Conservation (phyloP, 2,113 vertebrate genomes). For the Nestor notabilis region DNA sequence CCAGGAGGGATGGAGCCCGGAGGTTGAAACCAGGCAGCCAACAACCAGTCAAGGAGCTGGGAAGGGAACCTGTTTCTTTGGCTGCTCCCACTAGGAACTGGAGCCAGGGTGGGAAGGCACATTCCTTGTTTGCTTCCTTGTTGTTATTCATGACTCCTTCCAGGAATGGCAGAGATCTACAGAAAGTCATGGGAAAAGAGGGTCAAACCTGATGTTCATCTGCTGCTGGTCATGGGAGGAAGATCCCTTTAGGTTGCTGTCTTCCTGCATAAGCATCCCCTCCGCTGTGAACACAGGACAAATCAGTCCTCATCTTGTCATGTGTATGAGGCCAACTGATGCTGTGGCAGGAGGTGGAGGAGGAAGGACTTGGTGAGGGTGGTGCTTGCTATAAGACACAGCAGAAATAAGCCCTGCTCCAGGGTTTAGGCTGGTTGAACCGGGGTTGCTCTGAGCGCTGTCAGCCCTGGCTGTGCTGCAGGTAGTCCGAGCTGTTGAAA, state of each 20-base stretch:
- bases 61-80: background rate
- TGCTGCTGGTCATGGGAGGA: background rate
- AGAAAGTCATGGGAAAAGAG: background rate
- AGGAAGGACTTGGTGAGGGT: background rate
- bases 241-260: background rate
- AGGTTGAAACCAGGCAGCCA: background rate
- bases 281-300: background rate
- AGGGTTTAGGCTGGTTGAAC: background rate
- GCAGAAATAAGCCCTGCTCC: accelerated
- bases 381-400: background rate
- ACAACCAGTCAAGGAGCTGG: background rate
- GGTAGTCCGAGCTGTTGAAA: background rate
- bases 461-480: background rate
- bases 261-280: background rate
- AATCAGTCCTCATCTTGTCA: background rate
- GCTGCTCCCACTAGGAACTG: background rate
- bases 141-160: background rate
- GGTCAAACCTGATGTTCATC: background rate
- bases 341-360: background rate
- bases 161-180: background rate
- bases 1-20: background rate
- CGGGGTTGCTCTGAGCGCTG: background rate
- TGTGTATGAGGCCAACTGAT: background rate
- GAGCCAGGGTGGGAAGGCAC: background rate
- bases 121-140: background rate